Percentiles rank a stretch among this genome's conserved stretches.
Evolutionary conservation across 2,797 vertebrate species (phyloP).

Genomic region (Adrianichthys oophorus): DNA sequence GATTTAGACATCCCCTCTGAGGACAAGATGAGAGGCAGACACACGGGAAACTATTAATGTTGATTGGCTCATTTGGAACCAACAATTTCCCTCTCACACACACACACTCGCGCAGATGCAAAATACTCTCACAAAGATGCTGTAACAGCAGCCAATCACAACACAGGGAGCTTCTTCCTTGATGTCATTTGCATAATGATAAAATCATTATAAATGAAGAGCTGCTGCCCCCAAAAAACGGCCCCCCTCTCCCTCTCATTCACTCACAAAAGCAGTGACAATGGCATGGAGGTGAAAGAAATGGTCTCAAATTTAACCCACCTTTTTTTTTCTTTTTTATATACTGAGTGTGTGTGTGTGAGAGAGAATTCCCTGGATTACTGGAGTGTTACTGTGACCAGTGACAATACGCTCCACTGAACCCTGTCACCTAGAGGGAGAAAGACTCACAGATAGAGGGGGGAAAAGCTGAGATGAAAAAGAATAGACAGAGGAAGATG

Average conservation of each 20-base stretch:
- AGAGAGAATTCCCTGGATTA: conserved; percentile 35
- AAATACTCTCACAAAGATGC: conserved; percentile 13
- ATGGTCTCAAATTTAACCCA: conserved; percentile 1
- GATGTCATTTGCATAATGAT: conserved; percentile 55
- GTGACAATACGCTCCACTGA: conserved; percentile 38
- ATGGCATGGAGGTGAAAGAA: conserved; percentile 9
- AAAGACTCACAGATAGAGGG: conserved; percentile 12
- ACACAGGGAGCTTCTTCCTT: conserved; percentile 41
- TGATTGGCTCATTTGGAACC: conserved; percentile 49
- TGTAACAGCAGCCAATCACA: conserved; percentile 45
- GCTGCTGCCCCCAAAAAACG: conserved; percentile 20
- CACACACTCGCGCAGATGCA: no score
- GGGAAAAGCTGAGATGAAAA: neutral
- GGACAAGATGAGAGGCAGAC: conserved; percentile 34
- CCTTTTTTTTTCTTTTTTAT: neutral
- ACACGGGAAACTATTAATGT: conserved; percentile 42
- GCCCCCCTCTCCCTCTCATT: conserved; percentile 1
- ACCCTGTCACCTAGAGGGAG: conserved; percentile 39
- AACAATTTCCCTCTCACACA: conserved; percentile 6
- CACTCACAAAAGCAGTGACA: neutral
- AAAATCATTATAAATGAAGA: conserved; percentile 46
- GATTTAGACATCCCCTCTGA: conserved; percentile 38
- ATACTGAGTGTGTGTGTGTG: conserved; percentile 5
- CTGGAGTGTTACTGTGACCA: conserved; percentile 40
- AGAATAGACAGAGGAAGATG: conserved; percentile 8